These are phyloP conservation scores for Urocolius indicus DNA, from an alignment of 2,113 vertebrate genomes.

Conservation along the genomic window DNA sequence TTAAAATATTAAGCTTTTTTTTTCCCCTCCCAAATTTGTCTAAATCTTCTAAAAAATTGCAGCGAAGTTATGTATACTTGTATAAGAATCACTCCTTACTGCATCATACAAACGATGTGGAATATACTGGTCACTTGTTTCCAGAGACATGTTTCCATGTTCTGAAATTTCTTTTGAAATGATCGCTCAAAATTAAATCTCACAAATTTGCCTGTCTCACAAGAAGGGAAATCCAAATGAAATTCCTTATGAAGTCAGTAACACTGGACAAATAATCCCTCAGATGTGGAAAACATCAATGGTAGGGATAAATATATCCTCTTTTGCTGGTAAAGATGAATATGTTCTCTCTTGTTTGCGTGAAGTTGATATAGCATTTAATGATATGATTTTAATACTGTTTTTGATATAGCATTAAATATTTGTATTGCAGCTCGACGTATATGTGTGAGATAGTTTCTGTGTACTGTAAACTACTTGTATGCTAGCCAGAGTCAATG, in stretches of 20 bases:
- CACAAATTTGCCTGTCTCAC: background rate
- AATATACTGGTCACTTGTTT: background rate
- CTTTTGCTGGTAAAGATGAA: background rate
- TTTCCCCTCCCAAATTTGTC: background rate
- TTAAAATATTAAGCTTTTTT: background rate
- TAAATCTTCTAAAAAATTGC: background rate
- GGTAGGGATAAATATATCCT: background rate
- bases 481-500: background rate
- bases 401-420: background rate
- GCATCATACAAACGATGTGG: background rate
- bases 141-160: background rate
- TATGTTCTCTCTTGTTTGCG: background rate
- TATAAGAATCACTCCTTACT: background rate
- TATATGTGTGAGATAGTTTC: background rate
- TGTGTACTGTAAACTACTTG: background rate
- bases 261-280: background rate
- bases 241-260: background rate
- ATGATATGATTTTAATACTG: background rate
- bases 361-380: background rate
- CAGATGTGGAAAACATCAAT: background rate
- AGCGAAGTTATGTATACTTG: background rate
- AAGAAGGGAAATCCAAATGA: background rate
- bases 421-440: background rate
- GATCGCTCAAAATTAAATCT: background rate
- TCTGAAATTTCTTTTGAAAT: background rate